phyloP scores from a whole-genome alignment of 2,113 vertebrate genomes.

The Poeciliopsis occidentalis region DNA sequence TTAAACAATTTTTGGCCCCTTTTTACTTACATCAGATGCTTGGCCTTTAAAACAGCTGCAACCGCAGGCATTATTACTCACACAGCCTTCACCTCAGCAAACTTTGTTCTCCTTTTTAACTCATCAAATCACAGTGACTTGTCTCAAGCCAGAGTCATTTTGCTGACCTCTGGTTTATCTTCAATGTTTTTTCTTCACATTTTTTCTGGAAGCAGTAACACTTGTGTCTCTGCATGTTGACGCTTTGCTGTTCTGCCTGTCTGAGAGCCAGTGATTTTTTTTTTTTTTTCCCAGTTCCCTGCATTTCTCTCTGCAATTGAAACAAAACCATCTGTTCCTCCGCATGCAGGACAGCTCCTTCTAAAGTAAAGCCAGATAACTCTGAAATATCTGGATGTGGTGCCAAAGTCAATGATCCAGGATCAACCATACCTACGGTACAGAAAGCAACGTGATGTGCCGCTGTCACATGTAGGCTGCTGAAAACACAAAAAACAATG shows the following conservation, averaged over 20 bases:
- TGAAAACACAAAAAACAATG: conserved; percentile 3
- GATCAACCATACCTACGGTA: conserved; percentile 54
- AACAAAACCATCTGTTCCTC: conserved; percentile 43
- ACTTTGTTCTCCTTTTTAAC: conserved; percentile 41
- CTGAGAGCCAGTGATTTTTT: conserved; percentile 1
- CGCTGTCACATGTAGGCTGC: conserved; percentile 3
- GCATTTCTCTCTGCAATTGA: conserved; percentile 16
- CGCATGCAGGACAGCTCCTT: conserved; percentile 25
- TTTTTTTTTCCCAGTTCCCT: neutral
- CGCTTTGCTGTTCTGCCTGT: neutral
- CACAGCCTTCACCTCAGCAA: conserved; percentile 44
- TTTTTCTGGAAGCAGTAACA: conserved; percentile 5
- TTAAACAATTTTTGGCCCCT: conserved; percentile 2
- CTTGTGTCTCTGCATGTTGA: conserved; percentile 9
- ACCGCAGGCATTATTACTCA: conserved; percentile 43
- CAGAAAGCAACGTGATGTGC: conserved; percentile 20
- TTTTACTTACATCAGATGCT: conserved; percentile 24
- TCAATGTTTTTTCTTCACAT: conserved; percentile 8
- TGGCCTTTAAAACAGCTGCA: conserved; percentile 32
- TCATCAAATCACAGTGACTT: conserved; percentile 28
- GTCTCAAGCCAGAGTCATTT: conserved; percentile 30
- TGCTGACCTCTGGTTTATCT: conserved; percentile 9
- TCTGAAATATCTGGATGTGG: conserved; percentile 47
- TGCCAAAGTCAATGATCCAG: conserved; percentile 56
- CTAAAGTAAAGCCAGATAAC: conserved; percentile 57